Evolutionary conservation across 2,113 vertebrate genomes (phyloP).

Genomic region (Circaetus gallicus): DNA sequence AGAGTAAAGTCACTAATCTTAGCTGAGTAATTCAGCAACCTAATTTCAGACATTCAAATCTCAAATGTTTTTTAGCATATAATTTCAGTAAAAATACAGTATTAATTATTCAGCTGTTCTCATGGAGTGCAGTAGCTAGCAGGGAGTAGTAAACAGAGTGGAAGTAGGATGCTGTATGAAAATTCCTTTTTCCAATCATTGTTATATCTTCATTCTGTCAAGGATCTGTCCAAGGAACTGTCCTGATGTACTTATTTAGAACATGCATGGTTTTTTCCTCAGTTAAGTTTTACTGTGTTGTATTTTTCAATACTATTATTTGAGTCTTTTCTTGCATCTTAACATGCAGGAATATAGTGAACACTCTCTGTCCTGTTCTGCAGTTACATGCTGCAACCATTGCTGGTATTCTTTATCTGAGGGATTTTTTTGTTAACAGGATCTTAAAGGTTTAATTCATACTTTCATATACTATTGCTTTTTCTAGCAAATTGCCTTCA

Average conservation of each 20-base stretch:
- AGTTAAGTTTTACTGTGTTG: neutral
- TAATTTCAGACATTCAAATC: neutral
- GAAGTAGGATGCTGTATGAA: neutral
- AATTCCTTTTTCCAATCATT: neutral
- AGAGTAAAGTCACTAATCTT: neutral
- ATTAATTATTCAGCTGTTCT: neutral
- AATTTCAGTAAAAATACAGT: neutral
- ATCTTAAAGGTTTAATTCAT: neutral
- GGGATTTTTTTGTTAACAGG: neutral
- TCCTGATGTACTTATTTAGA: neutral
- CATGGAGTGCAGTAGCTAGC: neutral
- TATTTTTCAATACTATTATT: neutral
- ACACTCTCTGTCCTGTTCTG: neutral
- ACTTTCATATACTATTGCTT: neutral
- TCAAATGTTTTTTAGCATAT: neutral
- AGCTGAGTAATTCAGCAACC: neutral
- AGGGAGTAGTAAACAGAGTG: neutral
- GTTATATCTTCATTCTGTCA: neutral
- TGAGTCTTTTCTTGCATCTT: neutral
- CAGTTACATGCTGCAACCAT: neutral
- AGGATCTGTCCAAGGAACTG: neutral
- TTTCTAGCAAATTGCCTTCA: constrained; percentile 99
- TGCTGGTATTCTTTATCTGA: neutral
- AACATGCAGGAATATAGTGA: neutral
- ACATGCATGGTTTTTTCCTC: neutral